Base-by-base conservation (phyloP, 2,113 vertebrate species). In the Sprattus sprattus region DNA sequence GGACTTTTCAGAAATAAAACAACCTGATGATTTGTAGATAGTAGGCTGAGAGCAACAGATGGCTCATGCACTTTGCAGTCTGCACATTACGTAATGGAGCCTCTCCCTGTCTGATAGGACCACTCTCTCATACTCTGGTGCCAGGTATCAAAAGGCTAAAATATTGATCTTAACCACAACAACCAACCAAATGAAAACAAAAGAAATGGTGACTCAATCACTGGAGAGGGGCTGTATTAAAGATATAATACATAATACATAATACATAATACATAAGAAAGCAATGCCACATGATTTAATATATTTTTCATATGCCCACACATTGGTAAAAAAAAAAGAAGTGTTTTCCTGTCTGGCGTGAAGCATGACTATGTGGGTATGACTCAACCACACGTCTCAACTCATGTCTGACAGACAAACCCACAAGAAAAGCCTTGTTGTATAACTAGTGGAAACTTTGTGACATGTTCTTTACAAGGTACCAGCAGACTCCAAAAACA, bases 381-480 rank as follows among this genome's bases (percentile, higher is more conserved):
- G 64, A 85, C 4, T 85, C 82, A 81, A 32, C 47, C 84, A 80
- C 47, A 39, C 47, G 57, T 86, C 83, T 50, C 81, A 82, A 47
- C 18, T 15, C 13, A 32, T 39, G n/a, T 49, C 45, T 49, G 49
- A 84, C 60, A 11, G 45, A 46, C 45, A 18, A 44, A 86, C 50
- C 49, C 54, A 18, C 45, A 82, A 71, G 64, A 67, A 67, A 49
- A 2, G 28, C 5, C 71, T 78, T 28, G 11, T 32, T 44, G 32
- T 89, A 87, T 92, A 91, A 92, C 90, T 87, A 82, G 86, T 92
- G 94, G 95, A 94, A 93, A 95, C 49, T 91, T 88, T 91, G 87
- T 88, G 81, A 88, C 88, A 91, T 47, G 84, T 47, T 85, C 81
- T 86, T 84, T 82, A 87, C 87, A 78, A 52, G 84, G 86, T 90